Evolutionary conservation across 1,140 invertebrate species (phyloP).

Genomic region (Himalopsyche phryganea): DNA sequence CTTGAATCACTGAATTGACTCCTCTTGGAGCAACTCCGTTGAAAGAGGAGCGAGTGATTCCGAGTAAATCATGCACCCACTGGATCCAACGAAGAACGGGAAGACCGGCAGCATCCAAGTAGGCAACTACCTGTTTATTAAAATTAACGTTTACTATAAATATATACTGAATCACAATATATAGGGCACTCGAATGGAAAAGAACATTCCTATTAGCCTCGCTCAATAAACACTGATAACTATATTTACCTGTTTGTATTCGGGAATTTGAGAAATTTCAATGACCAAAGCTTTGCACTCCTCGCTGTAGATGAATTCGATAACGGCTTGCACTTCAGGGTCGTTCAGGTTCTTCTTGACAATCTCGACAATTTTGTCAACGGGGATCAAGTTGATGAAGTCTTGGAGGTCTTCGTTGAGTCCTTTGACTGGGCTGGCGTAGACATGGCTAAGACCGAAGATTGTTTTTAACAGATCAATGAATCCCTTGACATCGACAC

Average conservation of each 20-base stretch:
- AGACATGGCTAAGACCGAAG: conserved; percentile 5
- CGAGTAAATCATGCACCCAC: background rate
- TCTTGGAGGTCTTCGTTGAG: conserved; percentile 5
- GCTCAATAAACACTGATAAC: background rate
- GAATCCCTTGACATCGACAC: conserved; percentile 6
- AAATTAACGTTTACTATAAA: no score
- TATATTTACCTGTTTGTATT: background rate
- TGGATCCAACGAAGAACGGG: conserved; percentile 7
- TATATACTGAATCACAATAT: no score
- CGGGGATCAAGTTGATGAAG: conserved; percentile 6
- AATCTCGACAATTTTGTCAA: background rate
- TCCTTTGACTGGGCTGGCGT: background rate
- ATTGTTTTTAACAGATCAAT: background rate
- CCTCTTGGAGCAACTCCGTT: background rate
- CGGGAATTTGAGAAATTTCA: conserved; percentile 1
- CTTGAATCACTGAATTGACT: conserved; percentile 2
- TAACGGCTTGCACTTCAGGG: conserved; percentile 3
- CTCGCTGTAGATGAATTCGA: conserved; percentile 8
- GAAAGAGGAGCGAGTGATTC: background rate
- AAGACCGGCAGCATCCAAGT: conserved; percentile 6
- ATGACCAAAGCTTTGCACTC: background rate
- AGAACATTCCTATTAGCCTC: background rate
- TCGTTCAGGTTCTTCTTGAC: background rate
- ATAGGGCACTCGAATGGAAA: no score
- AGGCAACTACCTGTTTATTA: conserved; percentile 1